A percentile compares a stretch with the other conserved stretches of the same genome.
phyloP scores from a whole-genome alignment of 2,113 vertebrate species.

The Ifrita kowaldi region DNA sequence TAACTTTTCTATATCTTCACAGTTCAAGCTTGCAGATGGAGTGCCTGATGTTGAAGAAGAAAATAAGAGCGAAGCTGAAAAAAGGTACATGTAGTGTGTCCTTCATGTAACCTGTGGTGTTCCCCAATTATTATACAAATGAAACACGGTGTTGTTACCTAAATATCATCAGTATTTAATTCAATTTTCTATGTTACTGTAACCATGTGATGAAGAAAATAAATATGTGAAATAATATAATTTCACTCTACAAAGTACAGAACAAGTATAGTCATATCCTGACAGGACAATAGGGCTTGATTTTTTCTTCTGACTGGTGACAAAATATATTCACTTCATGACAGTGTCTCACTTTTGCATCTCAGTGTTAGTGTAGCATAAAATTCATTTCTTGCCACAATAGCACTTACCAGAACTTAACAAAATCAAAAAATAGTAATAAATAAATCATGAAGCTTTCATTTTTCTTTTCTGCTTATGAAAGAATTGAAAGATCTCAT shows the following conservation, averaged over 20 bases:
- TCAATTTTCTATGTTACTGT: not conserved
- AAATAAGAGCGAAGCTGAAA: constrained; percentile 35
- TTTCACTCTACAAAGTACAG: not conserved
- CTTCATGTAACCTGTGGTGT: not conserved
- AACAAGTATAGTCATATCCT: not conserved
- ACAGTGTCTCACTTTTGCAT: not conserved
- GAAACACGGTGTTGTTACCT: not conserved
- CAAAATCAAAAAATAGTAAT: not conserved
- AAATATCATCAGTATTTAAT: not conserved
- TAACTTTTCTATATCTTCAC: constrained; percentile 20
- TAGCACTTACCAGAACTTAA: not conserved
- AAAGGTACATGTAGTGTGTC: constrained; percentile 56
- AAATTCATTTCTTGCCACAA: not conserved
- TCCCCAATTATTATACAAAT: not conserved
- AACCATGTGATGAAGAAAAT: not conserved
- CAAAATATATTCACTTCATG: not conserved
- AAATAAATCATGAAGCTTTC: not conserved
- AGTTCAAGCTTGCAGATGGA: constrained; percentile 46
- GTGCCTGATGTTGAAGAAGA: constrained; percentile 21
- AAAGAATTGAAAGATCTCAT: not conserved
- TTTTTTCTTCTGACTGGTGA: not conserved
- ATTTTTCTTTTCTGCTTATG: not conserved
- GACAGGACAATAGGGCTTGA: not conserved
- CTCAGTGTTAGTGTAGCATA: not conserved
- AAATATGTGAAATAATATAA: not conserved